phyloP scores from a whole-genome alignment of 2,888 invertebrate species.

The Podabrus alpinus region DNA sequence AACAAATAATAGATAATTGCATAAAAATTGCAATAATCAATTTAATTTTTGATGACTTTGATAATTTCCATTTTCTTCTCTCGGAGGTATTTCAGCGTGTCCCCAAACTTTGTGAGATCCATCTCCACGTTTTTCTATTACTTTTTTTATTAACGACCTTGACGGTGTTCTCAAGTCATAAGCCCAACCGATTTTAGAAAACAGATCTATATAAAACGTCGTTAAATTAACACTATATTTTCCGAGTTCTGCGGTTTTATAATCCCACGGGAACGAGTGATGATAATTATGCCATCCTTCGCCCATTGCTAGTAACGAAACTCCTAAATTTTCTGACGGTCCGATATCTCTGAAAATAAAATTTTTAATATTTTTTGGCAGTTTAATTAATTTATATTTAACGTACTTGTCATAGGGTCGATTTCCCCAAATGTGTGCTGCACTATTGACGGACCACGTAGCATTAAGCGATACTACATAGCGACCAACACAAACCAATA shows the following conservation, averaged over 20 bases:
- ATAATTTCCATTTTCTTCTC: neutral
- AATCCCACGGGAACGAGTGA: constrained; percentile 93
- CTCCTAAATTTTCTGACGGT: constrained; percentile 76
- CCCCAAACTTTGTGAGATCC: constrained; percentile 59
- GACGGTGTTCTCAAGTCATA: constrained; percentile 75
- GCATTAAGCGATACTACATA: constrained; percentile 77
- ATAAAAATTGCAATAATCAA: neutral
- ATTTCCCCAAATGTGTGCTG: constrained; percentile 81
- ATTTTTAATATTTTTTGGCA: neutral
- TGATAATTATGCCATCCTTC: constrained; percentile 89
- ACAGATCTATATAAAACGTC: constrained; percentile 70
- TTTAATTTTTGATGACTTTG: constrained; percentile 2
- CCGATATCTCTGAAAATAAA: constrained; percentile 58
- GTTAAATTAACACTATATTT: constrained; percentile 65
- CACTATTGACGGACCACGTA: constrained; percentile 91
- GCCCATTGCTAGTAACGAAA: constrained; percentile 75
- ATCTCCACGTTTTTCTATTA: constrained; percentile 76
- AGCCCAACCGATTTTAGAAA: constrained; percentile 74
- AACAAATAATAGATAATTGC: neutral
- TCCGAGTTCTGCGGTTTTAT: constrained; percentile 85
- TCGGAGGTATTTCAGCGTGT: neutral
- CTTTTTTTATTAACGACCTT: constrained; percentile 67
- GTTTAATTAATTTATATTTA: neutral
- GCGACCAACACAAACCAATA: constrained; percentile 69
- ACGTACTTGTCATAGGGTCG: constrained; percentile 73